Evolutionary conservation across 30 jellyfish, hydroid and myxozoan species (phyloP), one percentile per base, ranked within the genome.

Genomic region (Aurelia sp.): DNA sequence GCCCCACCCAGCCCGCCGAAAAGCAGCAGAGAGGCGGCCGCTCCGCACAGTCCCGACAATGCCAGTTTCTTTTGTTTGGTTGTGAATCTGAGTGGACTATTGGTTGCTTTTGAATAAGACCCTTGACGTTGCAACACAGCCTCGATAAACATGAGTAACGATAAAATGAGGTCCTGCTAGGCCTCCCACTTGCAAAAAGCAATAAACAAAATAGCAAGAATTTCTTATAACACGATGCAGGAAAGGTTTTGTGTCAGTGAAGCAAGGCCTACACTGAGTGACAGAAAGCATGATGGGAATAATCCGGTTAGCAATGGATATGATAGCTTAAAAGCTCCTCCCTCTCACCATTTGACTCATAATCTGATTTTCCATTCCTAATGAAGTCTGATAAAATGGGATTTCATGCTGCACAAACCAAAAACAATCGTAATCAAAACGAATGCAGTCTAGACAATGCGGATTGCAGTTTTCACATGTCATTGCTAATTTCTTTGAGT

Each of bases 321-420:
- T 84, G 88, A 84, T 84, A 84, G 93, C 93, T 84, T 84, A 84
- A 69, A 72, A 84, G 93, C 93, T 84, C 93, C 93, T 84, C 93
- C 93, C 78, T 84, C 84, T 63, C 75, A 69, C 82, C 57, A 71
- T 84, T 84, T 73, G 76, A 84, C 60, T 84, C 87, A 24, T 84
- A 84, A 84, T 84, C 93, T 84, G 88, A 84, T 84, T 84, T 72
- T 16, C 67, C 61, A 27, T 84, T 69, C 80, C 78, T 84, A 77
- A 74, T 74, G 84, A 84, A 84, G 93, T 70, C 87, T 67, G 44
- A 74, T 77, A 27, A 84, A 84, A 84, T 84, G 74, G 93, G 93
- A 84, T 84, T 84, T 72, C 80, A 62, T 73, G 81, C 76, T 44
- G 85, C 60, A 72, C 87, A 77, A 73, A 60, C 74, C 88, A 72